Base-by-base conservation (phyloP, 2,888 invertebrate genomes). In the Gortyna flavago region DNA sequence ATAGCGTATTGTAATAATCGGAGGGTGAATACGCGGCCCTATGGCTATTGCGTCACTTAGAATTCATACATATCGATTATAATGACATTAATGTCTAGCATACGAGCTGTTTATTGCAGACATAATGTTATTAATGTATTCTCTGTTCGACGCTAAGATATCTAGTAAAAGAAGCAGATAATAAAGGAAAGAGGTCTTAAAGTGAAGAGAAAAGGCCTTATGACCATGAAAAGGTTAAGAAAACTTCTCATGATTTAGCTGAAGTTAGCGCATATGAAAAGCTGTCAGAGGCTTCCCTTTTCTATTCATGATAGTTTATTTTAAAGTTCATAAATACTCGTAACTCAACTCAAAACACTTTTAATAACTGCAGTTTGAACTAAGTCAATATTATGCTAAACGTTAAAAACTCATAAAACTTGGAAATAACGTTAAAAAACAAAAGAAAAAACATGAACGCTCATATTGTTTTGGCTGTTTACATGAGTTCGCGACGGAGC, bases 41-140 rank as follows among this genome's bases (percentile, higher is more conserved):
- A 88, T 84, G 93, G 92, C 93, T 88, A 85, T 93, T 93, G 93
- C 94, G 93, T 94, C 94, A 94, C 94, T 92, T 94, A 94, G 93
- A 95, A 95, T 95, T 94, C 93, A 94, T 94, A 92, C 89, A 91
- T 92, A 92, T 94, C 93, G 92, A 94, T 95, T 95, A 66, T 86
- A 75, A 95, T 93, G 92, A 92, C 91, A 88, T 92, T 91, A 89
- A 94, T 92, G 91, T 61, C 61, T 73, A 86, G 13, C 57, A 59
- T 29, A 83, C 13, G 62, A 83, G 54, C 57, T 75, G 83, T 84
- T 83, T 84, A 83, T 83, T 70, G 44, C 69, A 16, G n/a, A 59
- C 44, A 32, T 51, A 62, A 54, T 66, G 44, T 62, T 75, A 74
- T 48, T 71, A 32, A 48, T 64, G 61, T 54, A 25, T 59, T 48